Evolutionary conservation across 2,888 invertebrate genomes (phyloP), one percentile per base, ranked within the genome.

Genomic region (Anthoptus insignis): DNA sequence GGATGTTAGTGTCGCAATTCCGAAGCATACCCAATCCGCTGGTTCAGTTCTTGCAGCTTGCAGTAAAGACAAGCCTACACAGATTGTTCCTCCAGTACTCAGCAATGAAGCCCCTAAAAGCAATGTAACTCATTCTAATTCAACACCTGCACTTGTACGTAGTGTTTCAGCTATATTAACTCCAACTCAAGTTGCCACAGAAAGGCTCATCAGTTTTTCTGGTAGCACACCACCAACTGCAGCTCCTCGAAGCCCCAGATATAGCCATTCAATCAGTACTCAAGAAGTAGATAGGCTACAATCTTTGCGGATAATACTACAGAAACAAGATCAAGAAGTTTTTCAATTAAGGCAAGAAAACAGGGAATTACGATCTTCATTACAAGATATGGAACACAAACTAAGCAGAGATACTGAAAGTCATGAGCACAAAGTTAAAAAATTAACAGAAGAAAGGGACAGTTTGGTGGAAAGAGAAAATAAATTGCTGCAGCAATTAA

Each of bases 131-230:
- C 77, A 79, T 22, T 67, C 72, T 19, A 79, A 81, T 34, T 69
- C 85, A 9, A 83, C 84, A n/a, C 90, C 90, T 29, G 80, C 78
- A 3, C 76, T 93, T n/a, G 81, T 87, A 16, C 83, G 91, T 16
- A 93, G 92, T 82, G 83, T 88, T 13, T 93, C 92, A 52, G 92
- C 90, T 14, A 91, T 93, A 24, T 78, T 93, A 11, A 82, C 89
- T 11, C 90, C 91, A 1, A 83, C 86, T 39, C 83, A 83, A 65
- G 91, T 91, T 9, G 84, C 84, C 9, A 92, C 91, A 66, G 92
- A 92, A 8, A 83, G 85, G 66, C 82, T 93, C 1, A 88, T 92
- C n/a, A 88, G 81, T 67, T 81, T 91, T 69, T 82, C 89, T 14
- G 90, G 87, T 0, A 84, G 70, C 64, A 89, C 91, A 42, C 90